phyloP scores from a whole-genome alignment of 1,140 invertebrate genomes.

The Drosophila burlai region DNA sequence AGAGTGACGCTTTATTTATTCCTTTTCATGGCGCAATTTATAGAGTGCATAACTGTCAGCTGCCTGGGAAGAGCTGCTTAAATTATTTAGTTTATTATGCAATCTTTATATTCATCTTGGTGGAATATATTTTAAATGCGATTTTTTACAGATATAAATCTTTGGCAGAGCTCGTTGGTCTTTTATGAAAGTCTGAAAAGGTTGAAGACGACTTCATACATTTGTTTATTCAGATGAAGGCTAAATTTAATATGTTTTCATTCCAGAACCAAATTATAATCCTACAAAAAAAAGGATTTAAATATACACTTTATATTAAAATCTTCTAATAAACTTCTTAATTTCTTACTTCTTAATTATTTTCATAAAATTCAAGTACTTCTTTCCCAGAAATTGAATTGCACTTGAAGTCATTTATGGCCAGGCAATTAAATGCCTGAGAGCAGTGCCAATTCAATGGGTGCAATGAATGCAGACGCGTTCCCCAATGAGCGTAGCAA shows the following conservation, averaged over 20 bases:
- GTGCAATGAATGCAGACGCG: conserved; percentile 31
- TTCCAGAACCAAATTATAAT: background rate
- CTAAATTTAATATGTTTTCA: background rate
- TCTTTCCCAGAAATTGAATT: conserved; percentile 2
- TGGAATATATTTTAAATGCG: background rate
- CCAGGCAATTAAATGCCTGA: conserved; percentile 37
- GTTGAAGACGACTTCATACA: background rate
- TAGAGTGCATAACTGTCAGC: conserved; percentile 27
- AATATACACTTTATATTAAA: background rate
- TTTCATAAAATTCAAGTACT: background rate
- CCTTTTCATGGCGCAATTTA: conserved; percentile 25
- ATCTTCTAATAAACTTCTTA: background rate
- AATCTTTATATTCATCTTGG: conserved; percentile 1
- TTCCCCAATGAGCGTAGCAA: conserved; percentile 20
- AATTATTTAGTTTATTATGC: conserved; percentile 18
- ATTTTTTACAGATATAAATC: background rate
- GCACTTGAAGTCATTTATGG: conserved; percentile 8
- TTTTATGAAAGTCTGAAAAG: background rate
- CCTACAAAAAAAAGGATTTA: background rate
- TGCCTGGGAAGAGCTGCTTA: conserved; percentile 10
- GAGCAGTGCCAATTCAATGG: conserved; percentile 33
- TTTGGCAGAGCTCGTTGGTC: background rate
- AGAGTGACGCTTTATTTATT: conserved; percentile 19
- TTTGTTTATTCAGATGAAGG: no score
- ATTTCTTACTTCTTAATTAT: background rate